These are phyloP conservation scores for Proteles cristata DNA, from an alignment of 2,113 vertebrate species.

Conservation along the genomic window DNA sequence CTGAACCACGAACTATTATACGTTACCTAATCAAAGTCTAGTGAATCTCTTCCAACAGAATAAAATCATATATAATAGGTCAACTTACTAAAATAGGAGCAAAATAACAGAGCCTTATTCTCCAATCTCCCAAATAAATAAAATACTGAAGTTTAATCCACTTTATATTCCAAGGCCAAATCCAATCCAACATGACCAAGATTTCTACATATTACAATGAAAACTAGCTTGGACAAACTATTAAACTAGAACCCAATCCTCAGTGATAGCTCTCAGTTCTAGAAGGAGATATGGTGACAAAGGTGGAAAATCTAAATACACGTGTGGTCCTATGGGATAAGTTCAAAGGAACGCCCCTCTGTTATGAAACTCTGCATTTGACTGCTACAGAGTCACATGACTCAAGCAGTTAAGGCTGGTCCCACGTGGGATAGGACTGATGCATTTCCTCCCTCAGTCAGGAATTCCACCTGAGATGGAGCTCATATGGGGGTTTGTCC, in stretches of 20 bases:
- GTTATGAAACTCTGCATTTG: not conserved
- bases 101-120: not conserved
- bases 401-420: accelerated
- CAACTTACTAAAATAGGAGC: constrained; percentile 11
- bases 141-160: not conserved
- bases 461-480: not conserved
- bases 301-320: not conserved
- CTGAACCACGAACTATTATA: not conserved
- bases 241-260: not conserved
- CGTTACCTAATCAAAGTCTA: not conserved
- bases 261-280: not conserved
- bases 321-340: not conserved
- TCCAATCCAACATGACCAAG: not conserved
- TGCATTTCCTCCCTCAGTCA: not conserved
- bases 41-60: not conserved
- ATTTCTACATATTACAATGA: not conserved
- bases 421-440: not conserved
- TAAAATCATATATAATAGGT: not conserved
- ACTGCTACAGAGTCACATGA: not conserved
- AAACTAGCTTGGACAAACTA: not conserved
- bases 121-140: not conserved
- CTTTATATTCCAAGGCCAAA: not conserved
- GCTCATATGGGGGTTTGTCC: not conserved
- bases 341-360: not conserved
- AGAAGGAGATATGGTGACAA: not conserved